Conservation (phyloP, 1,140 invertebrate genomes). For the Leptinotarsa lineolata region DNA sequence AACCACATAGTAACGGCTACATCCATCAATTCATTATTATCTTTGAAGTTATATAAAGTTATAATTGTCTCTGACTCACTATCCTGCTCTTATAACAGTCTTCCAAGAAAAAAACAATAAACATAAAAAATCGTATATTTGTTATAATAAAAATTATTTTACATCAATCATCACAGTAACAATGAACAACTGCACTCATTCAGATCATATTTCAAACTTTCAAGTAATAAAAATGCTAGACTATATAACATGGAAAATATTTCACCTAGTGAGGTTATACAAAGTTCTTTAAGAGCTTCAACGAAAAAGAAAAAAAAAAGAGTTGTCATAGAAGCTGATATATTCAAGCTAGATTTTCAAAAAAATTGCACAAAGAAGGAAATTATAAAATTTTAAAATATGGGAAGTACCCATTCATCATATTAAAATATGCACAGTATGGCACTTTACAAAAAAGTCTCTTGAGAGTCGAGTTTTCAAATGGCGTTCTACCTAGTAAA, state of each 20-base stretch:
- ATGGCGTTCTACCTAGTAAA: background rate
- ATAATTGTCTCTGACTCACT: too few relatives aligned
- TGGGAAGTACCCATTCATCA: background rate
- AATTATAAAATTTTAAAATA: background rate
- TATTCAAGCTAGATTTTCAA: background rate
- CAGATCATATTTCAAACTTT: conserved; percentile 19
- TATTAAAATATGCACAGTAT: background rate
- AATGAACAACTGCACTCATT: conserved; percentile 12
- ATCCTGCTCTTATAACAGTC: too few relatives aligned
- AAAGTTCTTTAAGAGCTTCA: background rate
- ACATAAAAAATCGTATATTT: conserved; percentile 25
- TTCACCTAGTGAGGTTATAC: background rate
- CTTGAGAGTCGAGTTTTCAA: background rate
- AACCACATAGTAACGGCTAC: too few relatives aligned
- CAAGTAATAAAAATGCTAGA: conserved; percentile 4
- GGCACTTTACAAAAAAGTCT: background rate
- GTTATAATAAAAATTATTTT: conserved; percentile 24
- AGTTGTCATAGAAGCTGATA: background rate
- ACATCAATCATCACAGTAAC: conserved; percentile 25
- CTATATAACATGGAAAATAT: background rate
- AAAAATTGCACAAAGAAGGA: background rate
- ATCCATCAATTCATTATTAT: too few relatives aligned
- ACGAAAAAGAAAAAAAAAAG: background rate
- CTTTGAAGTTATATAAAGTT: too few relatives aligned
- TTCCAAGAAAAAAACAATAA: background rate